Conservation (phyloP, 2,113 vertebrate species). For the Pelobates fuscus region DNA sequence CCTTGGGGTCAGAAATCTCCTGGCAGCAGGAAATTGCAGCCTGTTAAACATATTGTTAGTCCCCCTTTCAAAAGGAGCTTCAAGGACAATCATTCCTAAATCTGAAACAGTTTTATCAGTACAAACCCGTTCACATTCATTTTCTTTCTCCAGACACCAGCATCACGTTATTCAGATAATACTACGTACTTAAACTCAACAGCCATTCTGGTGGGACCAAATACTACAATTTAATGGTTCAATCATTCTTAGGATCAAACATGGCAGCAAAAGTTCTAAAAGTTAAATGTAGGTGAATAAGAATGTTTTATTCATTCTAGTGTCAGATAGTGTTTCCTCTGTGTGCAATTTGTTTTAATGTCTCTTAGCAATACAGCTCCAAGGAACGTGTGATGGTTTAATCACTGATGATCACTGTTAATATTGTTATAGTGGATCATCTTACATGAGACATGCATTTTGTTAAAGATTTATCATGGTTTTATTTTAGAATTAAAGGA, state of each 20-base stretch:
- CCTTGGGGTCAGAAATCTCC: neutral
- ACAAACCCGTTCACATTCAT: neutral
- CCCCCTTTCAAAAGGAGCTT: neutral
- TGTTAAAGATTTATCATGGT: no score
- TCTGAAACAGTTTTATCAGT: neutral
- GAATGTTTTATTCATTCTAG: no score
- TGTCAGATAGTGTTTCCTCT: no score
- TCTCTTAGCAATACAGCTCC: no score
- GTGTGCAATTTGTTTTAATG: no score
- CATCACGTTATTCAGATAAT: neutral
- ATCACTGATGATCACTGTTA: no score
- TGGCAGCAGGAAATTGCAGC: no score
- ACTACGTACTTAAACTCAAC: constrained; percentile 9
- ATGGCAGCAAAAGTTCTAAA: neutral
- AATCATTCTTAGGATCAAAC: neutral
- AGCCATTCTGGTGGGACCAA: neutral
- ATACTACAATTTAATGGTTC: neutral
- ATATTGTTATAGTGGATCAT: no score
- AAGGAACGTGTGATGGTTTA: no score
- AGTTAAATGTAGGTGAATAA: constrained; percentile 9
- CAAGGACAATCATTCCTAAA: constrained; percentile 4
- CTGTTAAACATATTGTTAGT: neutral
- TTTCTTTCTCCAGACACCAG: neutral
- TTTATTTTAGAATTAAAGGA: no score
- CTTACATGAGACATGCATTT: no score